These are phyloP conservation scores for Aphrocallistes beatrix DNA, from an alignment of 37 sponge, comb jelly and placozoan genomes.

Conservation along the genomic window DNA sequence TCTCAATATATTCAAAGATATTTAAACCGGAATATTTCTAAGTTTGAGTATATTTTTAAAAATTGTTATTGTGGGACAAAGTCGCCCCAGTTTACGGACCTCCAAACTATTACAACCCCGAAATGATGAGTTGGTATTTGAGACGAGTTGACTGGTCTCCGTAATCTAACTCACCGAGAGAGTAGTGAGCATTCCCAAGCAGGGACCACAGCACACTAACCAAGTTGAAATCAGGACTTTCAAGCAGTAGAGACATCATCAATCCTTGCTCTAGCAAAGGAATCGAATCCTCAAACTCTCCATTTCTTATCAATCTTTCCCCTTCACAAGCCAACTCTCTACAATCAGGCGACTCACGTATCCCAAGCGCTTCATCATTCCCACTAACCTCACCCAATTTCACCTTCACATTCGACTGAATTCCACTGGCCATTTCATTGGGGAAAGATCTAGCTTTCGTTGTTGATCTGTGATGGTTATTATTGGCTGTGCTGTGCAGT, in stretches of 20 bases:
- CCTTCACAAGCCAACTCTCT: conserved; percentile 67
- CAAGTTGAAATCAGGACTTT: conserved; percentile 56
- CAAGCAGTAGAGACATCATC: conserved; percentile 30
- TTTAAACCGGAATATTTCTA: too few relatives aligned
- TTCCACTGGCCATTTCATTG: too few relatives aligned
- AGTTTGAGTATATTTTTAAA: too few relatives aligned
- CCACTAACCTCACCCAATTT: background rate
- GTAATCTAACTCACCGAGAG: conserved; percentile 41
- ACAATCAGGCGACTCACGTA: conserved; percentile 47
- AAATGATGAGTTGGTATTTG: too few relatives aligned
- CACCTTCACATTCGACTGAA: too few relatives aligned
- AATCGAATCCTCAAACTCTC: conserved; percentile 54
- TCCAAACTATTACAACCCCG: too few relatives aligned
- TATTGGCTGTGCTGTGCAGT: background rate
- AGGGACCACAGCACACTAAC: conserved; percentile 71
- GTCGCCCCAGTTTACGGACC: too few relatives aligned
- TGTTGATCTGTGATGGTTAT: background rate
- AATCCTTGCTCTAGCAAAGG: conserved; percentile 60
- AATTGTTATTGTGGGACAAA: too few relatives aligned
- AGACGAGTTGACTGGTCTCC: too few relatives aligned
- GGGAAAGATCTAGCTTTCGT: too few relatives aligned
- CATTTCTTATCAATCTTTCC: conserved; percentile 51
- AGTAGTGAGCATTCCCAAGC: conserved; percentile 70
- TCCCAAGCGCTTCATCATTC: conserved; percentile 22
- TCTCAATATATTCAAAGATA: too few relatives aligned